Conservation (phyloP, 2,113 vertebrate species). For the Anser cygnoides region DNA sequence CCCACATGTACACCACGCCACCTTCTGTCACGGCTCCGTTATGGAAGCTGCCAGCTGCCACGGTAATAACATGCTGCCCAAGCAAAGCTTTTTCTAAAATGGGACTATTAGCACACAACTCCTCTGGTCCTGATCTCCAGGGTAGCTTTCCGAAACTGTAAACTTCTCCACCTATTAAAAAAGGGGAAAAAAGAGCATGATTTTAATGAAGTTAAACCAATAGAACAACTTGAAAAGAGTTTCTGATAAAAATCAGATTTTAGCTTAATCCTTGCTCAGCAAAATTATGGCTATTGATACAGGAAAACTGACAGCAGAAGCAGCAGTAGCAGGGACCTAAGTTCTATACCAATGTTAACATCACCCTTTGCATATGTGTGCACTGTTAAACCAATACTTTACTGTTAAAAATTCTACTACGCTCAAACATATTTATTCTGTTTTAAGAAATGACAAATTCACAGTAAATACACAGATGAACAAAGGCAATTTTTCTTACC, state of each 20-base stretch:
- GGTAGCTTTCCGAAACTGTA: constrained; percentile 91
- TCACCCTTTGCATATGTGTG: not conserved
- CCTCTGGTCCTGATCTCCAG: constrained; percentile 80
- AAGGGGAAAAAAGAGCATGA: not conserved
- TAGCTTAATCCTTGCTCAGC: not conserved
- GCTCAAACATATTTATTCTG: not conserved
- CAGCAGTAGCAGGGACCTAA: not conserved
- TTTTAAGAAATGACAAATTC: not conserved
- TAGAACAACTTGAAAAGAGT: not conserved
- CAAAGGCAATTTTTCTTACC: not conserved
- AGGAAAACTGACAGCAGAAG: not conserved
- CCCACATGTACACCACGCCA: constrained; percentile 94
- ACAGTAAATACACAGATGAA: not conserved
- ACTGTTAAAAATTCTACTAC: not conserved
- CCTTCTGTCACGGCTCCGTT: constrained; percentile 90
- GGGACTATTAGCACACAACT: constrained; percentile 66
- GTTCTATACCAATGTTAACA: accelerated
- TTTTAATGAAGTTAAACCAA: not conserved
- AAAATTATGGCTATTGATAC: not conserved
- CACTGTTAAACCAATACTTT: not conserved
- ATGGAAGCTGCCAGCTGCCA: constrained; percentile 92
- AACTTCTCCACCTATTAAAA: constrained; percentile 87
- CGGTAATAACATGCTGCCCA: constrained; percentile 83
- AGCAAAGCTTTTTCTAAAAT: constrained; percentile 83
- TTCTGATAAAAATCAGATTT: not conserved